phyloP scores from a whole-genome alignment of 2,888 invertebrate genomes.

The Oligia latruncula region DNA sequence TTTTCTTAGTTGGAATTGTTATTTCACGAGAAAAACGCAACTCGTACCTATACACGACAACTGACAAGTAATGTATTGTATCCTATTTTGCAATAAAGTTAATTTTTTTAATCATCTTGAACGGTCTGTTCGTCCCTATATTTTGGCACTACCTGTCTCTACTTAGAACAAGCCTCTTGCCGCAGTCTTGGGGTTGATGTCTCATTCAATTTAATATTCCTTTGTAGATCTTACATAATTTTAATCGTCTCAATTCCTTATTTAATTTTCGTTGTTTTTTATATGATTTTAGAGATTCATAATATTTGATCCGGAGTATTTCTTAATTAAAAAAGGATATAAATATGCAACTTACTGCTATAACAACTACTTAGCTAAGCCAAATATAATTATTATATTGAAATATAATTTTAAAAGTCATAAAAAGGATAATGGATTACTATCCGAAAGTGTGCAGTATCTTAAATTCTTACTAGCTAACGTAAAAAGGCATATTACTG shows the following conservation, averaged over 20 bases:
- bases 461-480: constrained; percentile 62
- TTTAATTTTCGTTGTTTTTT: constrained; percentile 28
- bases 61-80: background rate
- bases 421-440: background rate
- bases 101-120: background rate
- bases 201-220: background rate
- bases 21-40: background rate
- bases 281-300: constrained; percentile 5
- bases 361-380: background rate
- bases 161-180: background rate
- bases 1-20: background rate
- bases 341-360: background rate
- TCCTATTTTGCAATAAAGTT: background rate
- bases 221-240: background rate
- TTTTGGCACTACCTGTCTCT: background rate
- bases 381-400: background rate
- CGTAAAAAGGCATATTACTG: constrained; percentile 88
- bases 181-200: background rate
- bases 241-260: constrained; percentile 20
- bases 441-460: background rate
- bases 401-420: background rate
- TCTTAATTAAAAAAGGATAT: constrained; percentile 5
- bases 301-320: background rate
- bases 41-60: background rate
- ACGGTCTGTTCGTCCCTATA: background rate